These are phyloP conservation scores for Oryzias melastigma DNA, from an alignment of 2,113 vertebrate genomes.

Conservation along the genomic window DNA sequence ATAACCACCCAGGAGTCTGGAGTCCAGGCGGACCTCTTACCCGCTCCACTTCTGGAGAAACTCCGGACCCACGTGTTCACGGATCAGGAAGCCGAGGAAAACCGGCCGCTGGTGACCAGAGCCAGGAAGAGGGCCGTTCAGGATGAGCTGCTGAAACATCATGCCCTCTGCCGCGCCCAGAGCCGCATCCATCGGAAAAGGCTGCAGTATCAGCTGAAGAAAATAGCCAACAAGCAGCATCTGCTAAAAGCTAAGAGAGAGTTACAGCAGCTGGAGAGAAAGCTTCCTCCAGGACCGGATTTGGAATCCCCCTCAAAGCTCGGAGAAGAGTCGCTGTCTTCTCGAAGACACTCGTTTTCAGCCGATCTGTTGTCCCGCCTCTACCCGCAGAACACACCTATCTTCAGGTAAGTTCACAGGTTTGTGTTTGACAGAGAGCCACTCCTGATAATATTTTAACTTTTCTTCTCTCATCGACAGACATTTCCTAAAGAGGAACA, in stretches of 20 bases:
- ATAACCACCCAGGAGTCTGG: slow-evolving; percentile 74
- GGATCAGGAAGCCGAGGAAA: slow-evolving; percentile 2
- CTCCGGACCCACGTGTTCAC: slow-evolving; percentile 27
- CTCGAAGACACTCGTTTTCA: slow-evolving; percentile 74
- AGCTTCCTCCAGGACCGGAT: slow-evolving; percentile 63
- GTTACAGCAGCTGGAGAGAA: slow-evolving; percentile 81
- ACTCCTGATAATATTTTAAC: neutral
- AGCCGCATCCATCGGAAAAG: slow-evolving; percentile 77
- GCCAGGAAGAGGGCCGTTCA: slow-evolving; percentile 81
- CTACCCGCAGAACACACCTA: slow-evolving; percentile 73
- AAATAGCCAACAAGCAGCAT: slow-evolving; percentile 85
- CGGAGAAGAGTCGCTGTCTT: slow-evolving; percentile 27
- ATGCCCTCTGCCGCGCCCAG: slow-evolving; percentile 78
- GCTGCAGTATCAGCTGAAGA: slow-evolving; percentile 84
- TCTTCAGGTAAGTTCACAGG: slow-evolving; percentile 70
- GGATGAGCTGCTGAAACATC: slow-evolving; percentile 80
- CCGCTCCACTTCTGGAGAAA: slow-evolving; percentile 32
- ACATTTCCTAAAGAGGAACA: slow-evolving; percentile 77
- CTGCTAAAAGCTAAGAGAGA: slow-evolving; percentile 85
- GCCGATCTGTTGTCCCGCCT: slow-evolving; percentile 75
- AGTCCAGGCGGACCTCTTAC: slow-evolving; percentile 77
- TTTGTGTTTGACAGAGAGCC: neutral
- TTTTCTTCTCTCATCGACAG: slow-evolving; percentile 54
- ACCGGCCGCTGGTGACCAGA: slow-evolving; percentile 38
- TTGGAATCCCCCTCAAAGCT: slow-evolving; percentile 30